phyloP scores from a whole-genome alignment of 2,888 invertebrate genomes.

The Dendrolimus houi region DNA sequence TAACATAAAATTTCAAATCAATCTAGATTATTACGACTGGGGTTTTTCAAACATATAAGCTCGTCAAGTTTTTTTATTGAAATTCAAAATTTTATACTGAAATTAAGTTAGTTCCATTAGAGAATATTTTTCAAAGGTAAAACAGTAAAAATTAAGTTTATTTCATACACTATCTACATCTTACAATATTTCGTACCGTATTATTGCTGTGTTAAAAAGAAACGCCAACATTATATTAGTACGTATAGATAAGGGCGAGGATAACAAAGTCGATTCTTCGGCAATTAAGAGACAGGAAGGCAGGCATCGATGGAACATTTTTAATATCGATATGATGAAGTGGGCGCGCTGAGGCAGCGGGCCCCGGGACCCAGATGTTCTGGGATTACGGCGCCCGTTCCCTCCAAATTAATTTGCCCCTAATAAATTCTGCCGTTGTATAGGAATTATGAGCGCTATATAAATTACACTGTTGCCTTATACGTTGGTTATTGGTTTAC shows the following conservation, averaged over 20 bases:
- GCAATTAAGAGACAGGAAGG: not conserved
- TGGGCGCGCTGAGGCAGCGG: slow-evolving; percentile 5
- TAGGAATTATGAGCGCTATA: slow-evolving; percentile 41
- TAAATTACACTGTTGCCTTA: slow-evolving; percentile 34
- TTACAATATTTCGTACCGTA: too few species aligned
- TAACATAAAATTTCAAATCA: too few species aligned
- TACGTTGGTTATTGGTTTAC: slow-evolving; percentile 26
- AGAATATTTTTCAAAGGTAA: too few species aligned
- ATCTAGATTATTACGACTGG: too few species aligned
- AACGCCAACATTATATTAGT: too few species aligned
- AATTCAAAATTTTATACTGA: too few species aligned
- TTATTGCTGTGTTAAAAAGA: too few species aligned
- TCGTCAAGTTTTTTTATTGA: too few species aligned
- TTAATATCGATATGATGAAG: slow-evolving; percentile 18
- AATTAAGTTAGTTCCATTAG: too few species aligned
- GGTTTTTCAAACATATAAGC: too few species aligned
- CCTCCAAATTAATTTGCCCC: slow-evolving; percentile 42
- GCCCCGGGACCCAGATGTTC: slow-evolving; percentile 29
- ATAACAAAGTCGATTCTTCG: not conserved
- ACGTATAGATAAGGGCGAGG: not conserved
- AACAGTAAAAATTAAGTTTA: too few species aligned
- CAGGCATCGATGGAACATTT: slow-evolving; percentile 4
- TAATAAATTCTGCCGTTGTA: slow-evolving; percentile 38
- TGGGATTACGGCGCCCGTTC: slow-evolving; percentile 22
- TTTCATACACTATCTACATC: too few species aligned